Evolutionary conservation across 2,797 vertebrate species (phyloP).

Genomic region (Hylomyscus alleni): DNA sequence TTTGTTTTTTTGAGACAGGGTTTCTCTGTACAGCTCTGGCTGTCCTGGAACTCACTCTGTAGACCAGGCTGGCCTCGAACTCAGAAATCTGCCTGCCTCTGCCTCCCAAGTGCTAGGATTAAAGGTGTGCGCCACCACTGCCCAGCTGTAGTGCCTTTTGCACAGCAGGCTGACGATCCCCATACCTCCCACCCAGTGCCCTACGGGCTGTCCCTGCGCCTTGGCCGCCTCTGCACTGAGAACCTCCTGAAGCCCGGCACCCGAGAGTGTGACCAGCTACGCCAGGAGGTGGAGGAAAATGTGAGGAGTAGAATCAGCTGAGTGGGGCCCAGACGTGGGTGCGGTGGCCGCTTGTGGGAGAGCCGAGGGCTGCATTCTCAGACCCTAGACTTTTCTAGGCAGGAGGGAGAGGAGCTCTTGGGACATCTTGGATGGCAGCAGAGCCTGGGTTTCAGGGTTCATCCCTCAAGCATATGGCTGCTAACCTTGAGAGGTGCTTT

Average conservation of each 20-base stretch:
- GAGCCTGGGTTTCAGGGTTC: neutral
- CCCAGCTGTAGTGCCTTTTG: accelerated
- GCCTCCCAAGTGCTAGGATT: too few relatives aligned
- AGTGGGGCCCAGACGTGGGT: accelerated
- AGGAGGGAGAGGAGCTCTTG: neutral
- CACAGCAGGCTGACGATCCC: neutral
- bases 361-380: accelerated
- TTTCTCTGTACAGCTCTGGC: too few relatives aligned
- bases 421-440: neutral
- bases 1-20: too few relatives aligned
- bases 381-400: neutral
- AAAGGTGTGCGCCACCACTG: too few relatives aligned
- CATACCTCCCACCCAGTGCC: constrained; percentile 83
- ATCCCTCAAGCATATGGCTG: neutral
- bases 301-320: constrained; percentile 87
- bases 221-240: constrained; percentile 93
- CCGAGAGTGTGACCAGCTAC: constrained; percentile 93
- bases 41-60: too few relatives aligned
- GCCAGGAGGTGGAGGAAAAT: constrained; percentile 94
- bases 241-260: constrained; percentile 91
- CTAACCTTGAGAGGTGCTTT: neutral
- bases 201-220: constrained; percentile 94
- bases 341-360: accelerated
- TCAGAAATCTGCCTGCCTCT: too few relatives aligned
- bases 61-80: too few relatives aligned